phyloP scores from a whole-genome alignment of 2,888 invertebrate species.

The Cheilosia grossa region DNA sequence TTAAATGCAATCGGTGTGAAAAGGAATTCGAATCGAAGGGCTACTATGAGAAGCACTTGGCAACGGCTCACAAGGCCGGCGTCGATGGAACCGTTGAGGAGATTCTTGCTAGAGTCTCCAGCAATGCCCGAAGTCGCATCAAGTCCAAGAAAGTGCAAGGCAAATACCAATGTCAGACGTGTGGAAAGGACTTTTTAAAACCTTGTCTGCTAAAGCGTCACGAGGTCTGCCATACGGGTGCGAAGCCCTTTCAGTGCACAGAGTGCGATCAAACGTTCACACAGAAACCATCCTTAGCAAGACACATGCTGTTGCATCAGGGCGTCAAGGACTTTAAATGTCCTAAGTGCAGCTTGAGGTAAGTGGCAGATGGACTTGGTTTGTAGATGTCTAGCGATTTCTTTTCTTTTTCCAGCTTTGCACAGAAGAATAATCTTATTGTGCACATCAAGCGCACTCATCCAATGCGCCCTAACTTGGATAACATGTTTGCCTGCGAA shows the following conservation, averaged over 20 bases:
- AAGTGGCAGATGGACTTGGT: background rate
- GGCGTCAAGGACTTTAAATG: slow-evolving; percentile 76
- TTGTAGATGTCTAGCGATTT: background rate
- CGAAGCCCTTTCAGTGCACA: slow-evolving; percentile 76
- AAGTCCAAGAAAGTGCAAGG: slow-evolving; percentile 30
- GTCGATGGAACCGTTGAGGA: slow-evolving; percentile 53
- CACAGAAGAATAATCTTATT: slow-evolving; percentile 73
- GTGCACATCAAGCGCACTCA: slow-evolving; percentile 71
- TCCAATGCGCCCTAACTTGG: slow-evolving; percentile 32
- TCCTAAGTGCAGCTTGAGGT: slow-evolving; percentile 76
- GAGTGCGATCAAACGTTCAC: slow-evolving; percentile 76
- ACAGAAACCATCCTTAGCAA: slow-evolving; percentile 76
- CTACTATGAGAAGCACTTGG: slow-evolving; percentile 54
- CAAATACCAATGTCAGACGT: slow-evolving; percentile 61
- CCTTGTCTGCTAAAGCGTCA: slow-evolving; percentile 76
- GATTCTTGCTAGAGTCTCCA: slow-evolving; percentile 47
- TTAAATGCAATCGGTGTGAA: slow-evolving; percentile 62
- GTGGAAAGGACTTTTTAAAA: slow-evolving; percentile 77
- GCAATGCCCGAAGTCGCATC: slow-evolving; percentile 50
- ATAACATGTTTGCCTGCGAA: slow-evolving; percentile 69
- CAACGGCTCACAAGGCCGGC: slow-evolving; percentile 56
- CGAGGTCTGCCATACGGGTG: slow-evolving; percentile 76
- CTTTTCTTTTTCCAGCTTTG: slow-evolving; percentile 55
- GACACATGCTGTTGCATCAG: slow-evolving; percentile 76
- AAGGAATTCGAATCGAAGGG: slow-evolving; percentile 65